These are phyloP conservation scores for Myotis pilosus DNA, from an alignment of 2,797 vertebrate genomes.

Conservation along the genomic window DNA sequence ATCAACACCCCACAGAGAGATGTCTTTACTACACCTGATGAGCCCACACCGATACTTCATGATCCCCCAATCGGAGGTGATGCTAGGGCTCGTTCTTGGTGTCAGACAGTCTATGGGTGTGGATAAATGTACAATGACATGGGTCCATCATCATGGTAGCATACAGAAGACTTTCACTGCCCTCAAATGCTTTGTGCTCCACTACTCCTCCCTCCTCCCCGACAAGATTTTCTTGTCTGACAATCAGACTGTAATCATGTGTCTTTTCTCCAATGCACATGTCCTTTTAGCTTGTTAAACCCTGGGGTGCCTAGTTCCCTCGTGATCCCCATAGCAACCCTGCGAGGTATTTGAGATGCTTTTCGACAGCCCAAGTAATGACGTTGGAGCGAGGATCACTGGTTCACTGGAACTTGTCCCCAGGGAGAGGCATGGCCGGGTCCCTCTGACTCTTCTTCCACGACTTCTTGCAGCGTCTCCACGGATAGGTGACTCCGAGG, in stretches of 20 bases:
- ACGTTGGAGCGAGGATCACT: neutral
- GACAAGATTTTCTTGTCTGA: neutral
- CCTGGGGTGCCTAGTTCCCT: neutral
- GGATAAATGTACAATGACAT: neutral
- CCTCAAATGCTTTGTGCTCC: neutral
- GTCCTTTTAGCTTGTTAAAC: neutral
- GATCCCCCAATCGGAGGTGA: neutral
- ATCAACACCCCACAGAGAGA: too few species aligned
- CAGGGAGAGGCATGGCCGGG: neutral
- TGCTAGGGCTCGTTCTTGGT: neutral
- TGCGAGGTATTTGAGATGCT: neutral
- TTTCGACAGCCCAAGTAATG: neutral
- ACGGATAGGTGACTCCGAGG: neutral
- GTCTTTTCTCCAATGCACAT: neutral
- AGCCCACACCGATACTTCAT: rapidly evolving
- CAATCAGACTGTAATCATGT: neutral
- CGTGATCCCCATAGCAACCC: neutral
- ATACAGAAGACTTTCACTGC: neutral
- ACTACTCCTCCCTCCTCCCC: neutral
- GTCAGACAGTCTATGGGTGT: neutral
- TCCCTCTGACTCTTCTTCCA: neutral
- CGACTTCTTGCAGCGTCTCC: neutral
- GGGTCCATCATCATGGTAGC: rapidly evolving
- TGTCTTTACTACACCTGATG: neutral
- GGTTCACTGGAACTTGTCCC: neutral